Evolutionary conservation across 2,888 invertebrate genomes (phyloP).

Genomic region (Ophraella communa): DNA sequence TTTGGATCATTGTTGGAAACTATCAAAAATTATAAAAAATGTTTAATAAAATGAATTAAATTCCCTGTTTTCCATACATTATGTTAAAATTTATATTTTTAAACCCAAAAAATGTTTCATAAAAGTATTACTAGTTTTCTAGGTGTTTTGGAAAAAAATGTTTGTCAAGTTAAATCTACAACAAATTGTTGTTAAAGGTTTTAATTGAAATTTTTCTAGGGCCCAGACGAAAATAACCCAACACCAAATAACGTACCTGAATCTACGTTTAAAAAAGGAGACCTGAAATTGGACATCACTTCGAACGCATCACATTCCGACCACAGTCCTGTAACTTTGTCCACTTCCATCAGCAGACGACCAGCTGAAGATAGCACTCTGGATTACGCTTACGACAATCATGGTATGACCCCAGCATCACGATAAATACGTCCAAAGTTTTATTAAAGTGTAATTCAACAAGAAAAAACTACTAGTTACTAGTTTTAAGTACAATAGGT

Average conservation of each 20-base stretch:
- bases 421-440: constrained; percentile 17
- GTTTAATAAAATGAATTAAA: too few relatives aligned
- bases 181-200: neutral
- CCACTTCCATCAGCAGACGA: constrained; percentile 74
- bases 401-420: constrained; percentile 63
- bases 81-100: too few relatives aligned
- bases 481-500: too few relatives aligned
- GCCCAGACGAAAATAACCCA: constrained; percentile 4
- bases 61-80: too few relatives aligned
- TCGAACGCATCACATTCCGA: constrained; percentile 48
- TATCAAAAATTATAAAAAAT: too few relatives aligned
- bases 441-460: neutral
- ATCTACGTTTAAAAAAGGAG: constrained; percentile 36
- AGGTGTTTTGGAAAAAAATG: too few relatives aligned
- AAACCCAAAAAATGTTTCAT: too few relatives aligned
- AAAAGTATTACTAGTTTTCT: too few relatives aligned
- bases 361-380: constrained; percentile 77
- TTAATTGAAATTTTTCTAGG: constrained; percentile 17
- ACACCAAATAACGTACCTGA: constrained; percentile 9
- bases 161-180: too few relatives aligned
- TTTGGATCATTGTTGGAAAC: too few relatives aligned
- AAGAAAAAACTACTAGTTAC: too few relatives aligned
- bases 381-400: constrained; percentile 82
- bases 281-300: constrained; percentile 48
- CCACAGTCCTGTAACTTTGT: constrained; percentile 65